Evolutionary conservation across 2,888 invertebrate genomes (phyloP), one percentile per base, ranked within the genome.

Genomic region (Sminthurides aquaticus): DNA sequence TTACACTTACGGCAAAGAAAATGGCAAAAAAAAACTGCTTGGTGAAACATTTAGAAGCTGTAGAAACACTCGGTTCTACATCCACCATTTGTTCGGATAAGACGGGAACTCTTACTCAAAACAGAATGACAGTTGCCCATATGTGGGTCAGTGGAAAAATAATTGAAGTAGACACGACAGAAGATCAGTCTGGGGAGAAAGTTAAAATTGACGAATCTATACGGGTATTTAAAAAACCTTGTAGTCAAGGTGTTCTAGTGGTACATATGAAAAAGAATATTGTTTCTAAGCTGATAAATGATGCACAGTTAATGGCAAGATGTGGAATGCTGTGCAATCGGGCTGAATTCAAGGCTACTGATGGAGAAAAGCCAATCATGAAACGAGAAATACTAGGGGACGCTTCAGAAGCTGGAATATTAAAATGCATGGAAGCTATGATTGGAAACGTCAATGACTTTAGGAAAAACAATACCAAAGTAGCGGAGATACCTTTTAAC

Each of bases 11-110:
- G 74, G 98, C 98, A 78, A 98, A 98, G 81, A 87, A 98, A 78
- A 99, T 98, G 98, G 99, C 99, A 74, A 92, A 91, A 74, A 97
- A 97, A 85, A 97, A 97, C 81, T 97, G 97, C 79, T 83, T 99
- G 78, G 98, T 99, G 2, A 99, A 99, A 87, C 98, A 99, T 82
- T 84, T 99, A 81, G 97, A 99, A 83, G 98, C 98, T 76, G 98
- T 99, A 28, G 98, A 99, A 82, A 99, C 98, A 54, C 85, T 99
- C 64, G 98, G 99, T 64, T 98, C 97, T 55, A 99, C 98, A 15
- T 96, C 96, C 68, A 98, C 97, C 74, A 99, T 99, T 81, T 99
- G 99, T 84, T 98, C 98, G n/a, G 98, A 98, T 81, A 98, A 98
- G 82, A 98, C 98, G 73, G 98, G 98, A 72, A 99, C 97, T 11